A percentile compares a stretch with the other conserved stretches of the same genome.
These are phyloP conservation scores for Pectinophora gossypiella DNA, from an alignment of 1,140 invertebrate species.

Conservation along the genomic window DNA sequence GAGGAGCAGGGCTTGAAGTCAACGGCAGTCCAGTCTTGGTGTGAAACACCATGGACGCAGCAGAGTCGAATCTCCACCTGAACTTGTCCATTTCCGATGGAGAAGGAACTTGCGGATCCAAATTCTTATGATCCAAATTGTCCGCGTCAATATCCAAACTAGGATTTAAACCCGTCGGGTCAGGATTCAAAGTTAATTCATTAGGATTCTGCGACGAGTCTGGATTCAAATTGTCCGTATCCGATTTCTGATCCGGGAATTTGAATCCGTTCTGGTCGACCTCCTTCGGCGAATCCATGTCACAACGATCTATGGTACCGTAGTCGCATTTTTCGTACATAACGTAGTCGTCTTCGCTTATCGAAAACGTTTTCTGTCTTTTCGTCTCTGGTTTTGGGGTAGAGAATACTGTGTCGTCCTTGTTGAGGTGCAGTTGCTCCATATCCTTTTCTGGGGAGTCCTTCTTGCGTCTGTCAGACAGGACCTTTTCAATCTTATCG, in stretches of 20 bases:
- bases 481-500: conserved; percentile 56
- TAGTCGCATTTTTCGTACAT: conserved; percentile 69
- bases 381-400: conserved; percentile 39
- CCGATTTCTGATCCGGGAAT: conserved; percentile 33
- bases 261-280: conserved; percentile 27
- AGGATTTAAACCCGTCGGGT: background rate
- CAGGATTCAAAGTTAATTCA: background rate
- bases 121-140: background rate
- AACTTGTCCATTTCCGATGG: conserved; percentile 84
- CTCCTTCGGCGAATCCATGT: conserved; percentile 40
- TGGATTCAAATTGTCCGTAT: background rate
- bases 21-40: conserved; percentile 87
- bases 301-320: conserved; percentile 51
- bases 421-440: conserved; percentile 48
- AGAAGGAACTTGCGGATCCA: conserved; percentile 76
- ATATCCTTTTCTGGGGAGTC: conserved; percentile 40
- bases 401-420: conserved; percentile 61
- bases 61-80: conserved; percentile 84
- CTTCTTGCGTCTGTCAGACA: conserved; percentile 47
- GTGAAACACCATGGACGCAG: conserved; percentile 91
- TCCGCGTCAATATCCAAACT: background rate
- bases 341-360: conserved; percentile 53
- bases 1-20: conserved; percentile 91
- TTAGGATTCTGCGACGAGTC: too few relatives aligned
- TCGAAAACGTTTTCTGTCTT: conserved; percentile 54